Percentiles rank a stretch among this genome's conserved stretches.
These are phyloP conservation scores for Mesorhabditis spiculigera DNA, from an alignment of 2,888 invertebrate species.

Conservation along the genomic window DNA sequence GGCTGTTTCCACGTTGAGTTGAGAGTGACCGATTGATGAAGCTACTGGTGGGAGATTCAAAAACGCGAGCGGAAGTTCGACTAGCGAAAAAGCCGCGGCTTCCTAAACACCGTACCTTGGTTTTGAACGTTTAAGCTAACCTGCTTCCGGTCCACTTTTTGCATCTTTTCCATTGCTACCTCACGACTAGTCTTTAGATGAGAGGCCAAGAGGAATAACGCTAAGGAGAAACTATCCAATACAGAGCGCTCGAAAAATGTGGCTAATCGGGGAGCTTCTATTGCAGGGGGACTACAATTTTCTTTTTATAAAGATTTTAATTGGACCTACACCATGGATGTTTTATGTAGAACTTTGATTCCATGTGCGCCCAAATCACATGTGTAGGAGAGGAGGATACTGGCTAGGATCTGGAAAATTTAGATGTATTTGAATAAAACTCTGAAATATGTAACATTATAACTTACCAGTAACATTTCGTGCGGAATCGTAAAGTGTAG, in stretches of 20 bases:
- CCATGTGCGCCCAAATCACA: background rate
- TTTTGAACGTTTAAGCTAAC: background rate
- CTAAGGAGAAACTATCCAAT: conserved; percentile 29
- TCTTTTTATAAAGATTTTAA: background rate
- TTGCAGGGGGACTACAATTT: background rate
- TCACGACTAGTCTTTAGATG: conserved; percentile 27
- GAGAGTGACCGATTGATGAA: conserved; percentile 30
- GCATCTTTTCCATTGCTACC: conserved; percentile 30
- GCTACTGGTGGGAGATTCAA: conserved; percentile 28
- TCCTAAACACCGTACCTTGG: background rate
- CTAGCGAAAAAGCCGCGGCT: background rate
- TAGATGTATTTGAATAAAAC: background rate
- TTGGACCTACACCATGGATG: background rate
- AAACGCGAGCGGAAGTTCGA: conserved; percentile 10
- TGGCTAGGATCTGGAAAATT: background rate
- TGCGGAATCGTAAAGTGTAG: conserved; percentile 14
- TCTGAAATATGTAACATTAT: background rate
- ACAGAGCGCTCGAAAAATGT: conserved; percentile 6
- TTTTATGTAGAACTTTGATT: background rate
- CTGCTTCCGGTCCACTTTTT: conserved; percentile 33
- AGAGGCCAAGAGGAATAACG: conserved; percentile 28
- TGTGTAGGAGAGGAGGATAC: background rate
- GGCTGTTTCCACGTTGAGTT: conserved; percentile 28
- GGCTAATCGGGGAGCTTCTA: background rate
- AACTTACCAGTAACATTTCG: conserved; percentile 16